phyloP scores from a whole-genome alignment of 1,140 invertebrate genomes.

The Hyles euphorbiae region DNA sequence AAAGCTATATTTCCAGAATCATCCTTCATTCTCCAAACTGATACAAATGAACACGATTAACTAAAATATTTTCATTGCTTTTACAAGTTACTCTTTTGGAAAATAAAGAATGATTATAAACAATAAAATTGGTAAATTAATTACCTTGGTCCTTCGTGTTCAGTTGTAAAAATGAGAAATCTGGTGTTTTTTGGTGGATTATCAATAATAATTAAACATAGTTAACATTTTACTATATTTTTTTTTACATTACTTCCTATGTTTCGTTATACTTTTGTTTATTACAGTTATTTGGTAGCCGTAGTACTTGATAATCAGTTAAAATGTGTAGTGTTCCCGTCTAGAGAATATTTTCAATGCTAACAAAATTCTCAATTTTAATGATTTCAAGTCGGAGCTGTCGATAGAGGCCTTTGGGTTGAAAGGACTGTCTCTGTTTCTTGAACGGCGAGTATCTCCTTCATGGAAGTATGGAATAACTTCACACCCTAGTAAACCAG shows the following conservation, averaged over 20 bases:
- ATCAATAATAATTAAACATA: constrained; percentile 10
- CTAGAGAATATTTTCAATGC: too few species aligned
- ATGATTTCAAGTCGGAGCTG: constrained; percentile 39
- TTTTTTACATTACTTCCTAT: constrained; percentile 21
- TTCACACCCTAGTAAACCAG: not conserved
- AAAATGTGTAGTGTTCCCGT: too few species aligned
- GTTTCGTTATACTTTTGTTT: too few species aligned
- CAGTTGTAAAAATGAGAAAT: constrained; percentile 27
- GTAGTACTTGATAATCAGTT: too few species aligned
- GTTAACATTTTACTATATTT: constrained; percentile 41
- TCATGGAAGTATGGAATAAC: not conserved
- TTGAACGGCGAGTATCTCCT: not conserved
- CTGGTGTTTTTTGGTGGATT: not conserved
- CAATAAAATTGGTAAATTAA: constrained; percentile 7
- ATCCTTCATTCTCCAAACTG: constrained; percentile 53
- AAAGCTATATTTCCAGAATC: constrained; percentile 20
- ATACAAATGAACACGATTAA: constrained; percentile 52
- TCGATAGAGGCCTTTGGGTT: constrained; percentile 27
- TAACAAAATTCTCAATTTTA: not conserved
- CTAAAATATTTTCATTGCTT: constrained; percentile 10
- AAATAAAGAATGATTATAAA: constrained; percentile 49
- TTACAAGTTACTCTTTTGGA: constrained; percentile 14
- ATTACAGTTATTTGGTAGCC: too few species aligned
- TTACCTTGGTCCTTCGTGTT: constrained; percentile 39
- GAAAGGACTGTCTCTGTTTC: constrained; percentile 39